Percentiles rank a stretch among this genome's conserved stretches.
phyloP scores from a whole-genome alignment of 2,888 invertebrate species.

The Melipona bicolor region DNA sequence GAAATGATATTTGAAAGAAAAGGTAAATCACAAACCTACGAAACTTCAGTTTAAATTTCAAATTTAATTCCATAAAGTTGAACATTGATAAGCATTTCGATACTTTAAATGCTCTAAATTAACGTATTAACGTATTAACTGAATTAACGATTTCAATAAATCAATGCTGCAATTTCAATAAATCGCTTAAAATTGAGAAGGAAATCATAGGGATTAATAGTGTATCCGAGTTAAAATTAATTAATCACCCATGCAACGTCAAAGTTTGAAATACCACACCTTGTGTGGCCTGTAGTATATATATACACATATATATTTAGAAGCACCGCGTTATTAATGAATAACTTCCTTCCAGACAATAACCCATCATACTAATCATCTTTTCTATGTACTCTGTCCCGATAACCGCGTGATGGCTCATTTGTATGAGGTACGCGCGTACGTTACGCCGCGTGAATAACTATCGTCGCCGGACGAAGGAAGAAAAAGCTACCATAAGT shows the following conservation, averaged over 20 bases:
- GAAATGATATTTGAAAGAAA: background rate
- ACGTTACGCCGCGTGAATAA: conserved; percentile 7
- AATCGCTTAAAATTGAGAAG: too few species aligned
- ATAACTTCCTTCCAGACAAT: conserved; percentile 1
- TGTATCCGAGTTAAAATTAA: too few species aligned
- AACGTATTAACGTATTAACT: too few species aligned
- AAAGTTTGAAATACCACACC: background rate
- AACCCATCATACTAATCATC: background rate
- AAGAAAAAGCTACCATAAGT: background rate
- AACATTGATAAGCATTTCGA: too few species aligned
- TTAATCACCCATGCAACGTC: background rate
- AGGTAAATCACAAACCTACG: background rate
- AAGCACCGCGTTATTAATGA: background rate
- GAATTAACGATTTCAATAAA: too few species aligned
- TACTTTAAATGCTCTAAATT: too few species aligned
- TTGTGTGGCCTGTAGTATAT: background rate
- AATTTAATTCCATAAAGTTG: too few species aligned
- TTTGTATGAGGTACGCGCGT: conserved; percentile 4
- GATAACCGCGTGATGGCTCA: background rate
- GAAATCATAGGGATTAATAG: too few species aligned
- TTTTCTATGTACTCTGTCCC: background rate
- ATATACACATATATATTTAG: background rate
- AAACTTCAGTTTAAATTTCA: too few species aligned
- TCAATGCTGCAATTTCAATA: too few species aligned
- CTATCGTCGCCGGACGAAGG: background rate